Percentiles rank a stretch among this genome's conserved stretches.
Evolutionary conservation across 2,113 vertebrate species (phyloP).

Genomic region (Zapornia atra): DNA sequence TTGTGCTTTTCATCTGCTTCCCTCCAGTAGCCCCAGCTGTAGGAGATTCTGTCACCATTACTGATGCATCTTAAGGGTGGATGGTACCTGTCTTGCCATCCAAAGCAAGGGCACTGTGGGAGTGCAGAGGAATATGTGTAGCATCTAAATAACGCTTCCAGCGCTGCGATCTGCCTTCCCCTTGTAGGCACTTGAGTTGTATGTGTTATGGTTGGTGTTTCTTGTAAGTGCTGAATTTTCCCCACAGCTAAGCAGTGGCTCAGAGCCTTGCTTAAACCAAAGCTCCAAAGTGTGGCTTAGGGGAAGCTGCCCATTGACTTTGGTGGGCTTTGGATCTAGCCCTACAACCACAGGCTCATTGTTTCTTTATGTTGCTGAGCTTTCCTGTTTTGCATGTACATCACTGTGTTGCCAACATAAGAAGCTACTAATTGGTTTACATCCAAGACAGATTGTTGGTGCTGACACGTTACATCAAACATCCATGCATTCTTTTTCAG

Average conservation of each 20-base stretch:
- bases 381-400: neutral
- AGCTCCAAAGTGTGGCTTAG: neutral
- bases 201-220: neutral
- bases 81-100: neutral
- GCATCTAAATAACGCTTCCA: neutral
- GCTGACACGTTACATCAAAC: neutral
- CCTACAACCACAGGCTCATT: neutral
- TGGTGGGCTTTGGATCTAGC: neutral
- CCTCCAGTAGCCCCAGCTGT: neutral
- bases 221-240: neutral
- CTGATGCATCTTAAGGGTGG: neutral
- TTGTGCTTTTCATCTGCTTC: neutral
- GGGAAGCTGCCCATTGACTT: neutral
- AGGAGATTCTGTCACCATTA: neutral
- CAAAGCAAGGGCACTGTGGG: neutral
- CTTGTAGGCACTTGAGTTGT: neutral
- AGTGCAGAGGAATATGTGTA: neutral
- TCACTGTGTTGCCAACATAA: neutral
- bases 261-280: neutral
- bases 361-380: neutral
- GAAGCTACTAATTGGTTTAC: constrained; percentile 19
- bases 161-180: neutral
- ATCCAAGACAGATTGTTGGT: constrained; percentile 16
- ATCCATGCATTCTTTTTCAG: constrained; percentile 45
- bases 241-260: neutral